Evolutionary conservation across 2,113 vertebrate species (phyloP).

Genomic region (Strigops habroptila): DNA sequence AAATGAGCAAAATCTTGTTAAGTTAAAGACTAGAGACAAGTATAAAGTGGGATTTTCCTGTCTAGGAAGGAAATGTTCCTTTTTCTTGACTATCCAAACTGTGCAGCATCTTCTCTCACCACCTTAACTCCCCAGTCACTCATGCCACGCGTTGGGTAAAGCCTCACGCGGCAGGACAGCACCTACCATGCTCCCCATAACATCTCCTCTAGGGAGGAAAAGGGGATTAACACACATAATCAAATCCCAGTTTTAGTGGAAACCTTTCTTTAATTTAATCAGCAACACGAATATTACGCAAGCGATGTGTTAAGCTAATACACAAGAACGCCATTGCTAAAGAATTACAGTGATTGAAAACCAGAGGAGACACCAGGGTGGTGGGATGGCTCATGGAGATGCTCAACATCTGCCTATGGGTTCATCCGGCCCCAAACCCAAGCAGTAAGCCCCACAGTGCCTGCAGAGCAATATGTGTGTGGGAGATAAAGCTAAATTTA

Average conservation of each 20-base stretch:
- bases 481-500: accelerated
- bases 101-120: not conserved
- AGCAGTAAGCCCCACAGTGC: not conserved
- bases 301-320: accelerated
- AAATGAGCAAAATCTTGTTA: conserved; percentile 8
- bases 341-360: not conserved
- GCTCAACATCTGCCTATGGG: accelerated
- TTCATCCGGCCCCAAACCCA: accelerated
- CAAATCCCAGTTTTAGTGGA: not conserved
- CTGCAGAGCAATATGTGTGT: accelerated
- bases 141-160: not conserved
- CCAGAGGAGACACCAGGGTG: accelerated
- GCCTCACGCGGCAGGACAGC: not conserved
- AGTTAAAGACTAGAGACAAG: not conserved
- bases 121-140: not conserved
- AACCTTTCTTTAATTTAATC: conserved; percentile 11
- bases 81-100: not conserved
- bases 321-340: accelerated
- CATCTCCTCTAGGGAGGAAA: not conserved
- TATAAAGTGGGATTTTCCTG: not conserved
- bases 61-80: not conserved
- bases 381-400: accelerated
- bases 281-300: not conserved
- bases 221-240: not conserved
- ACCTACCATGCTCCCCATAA: accelerated